Conservation (phyloP, 2,113 vertebrate genomes). For the Clarias gariepinus region DNA sequence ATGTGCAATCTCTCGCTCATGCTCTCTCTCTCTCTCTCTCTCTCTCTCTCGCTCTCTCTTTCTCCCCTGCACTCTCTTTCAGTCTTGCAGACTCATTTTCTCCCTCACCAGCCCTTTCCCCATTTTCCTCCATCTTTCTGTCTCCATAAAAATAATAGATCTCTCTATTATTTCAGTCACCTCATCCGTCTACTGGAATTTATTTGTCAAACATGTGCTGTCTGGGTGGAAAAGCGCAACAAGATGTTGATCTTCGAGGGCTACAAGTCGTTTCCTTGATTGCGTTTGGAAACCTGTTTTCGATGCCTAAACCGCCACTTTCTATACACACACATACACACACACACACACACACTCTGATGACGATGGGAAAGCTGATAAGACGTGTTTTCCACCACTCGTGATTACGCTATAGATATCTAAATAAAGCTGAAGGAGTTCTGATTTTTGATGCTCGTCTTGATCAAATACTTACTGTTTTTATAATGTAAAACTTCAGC, state of each 20-base stretch:
- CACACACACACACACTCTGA: not conserved
- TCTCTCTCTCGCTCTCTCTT: slow-evolving; percentile 35
- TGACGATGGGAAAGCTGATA: slow-evolving; percentile 10
- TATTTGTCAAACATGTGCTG: slow-evolving; percentile 41
- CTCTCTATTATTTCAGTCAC: slow-evolving; percentile 33
- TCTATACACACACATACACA: not conserved
- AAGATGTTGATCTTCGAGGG: slow-evolving; percentile 55
- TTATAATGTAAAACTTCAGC: not conserved
- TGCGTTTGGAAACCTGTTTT: slow-evolving; percentile 45
- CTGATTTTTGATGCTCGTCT: not conserved
- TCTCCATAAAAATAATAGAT: slow-evolving; percentile 30
- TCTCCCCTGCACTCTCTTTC: slow-evolving; percentile 42
- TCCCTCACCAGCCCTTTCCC: slow-evolving; percentile 2
- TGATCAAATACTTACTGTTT: not conserved
- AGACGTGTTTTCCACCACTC: not conserved
- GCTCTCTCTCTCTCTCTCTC: slow-evolving; percentile 44
- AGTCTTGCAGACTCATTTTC: slow-evolving; percentile 35
- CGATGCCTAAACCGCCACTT: not conserved
- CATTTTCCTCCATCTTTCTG: slow-evolving; percentile 33
- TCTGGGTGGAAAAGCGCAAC: slow-evolving; percentile 57
- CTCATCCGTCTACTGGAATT: slow-evolving; percentile 38
- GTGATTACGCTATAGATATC: not conserved
- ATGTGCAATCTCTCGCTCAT: slow-evolving; percentile 69
- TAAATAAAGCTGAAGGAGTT: not conserved
- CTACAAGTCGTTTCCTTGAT: slow-evolving; percentile 65